Conservation (phyloP, 2,113 vertebrate genomes). For the Scomber japonicus region DNA sequence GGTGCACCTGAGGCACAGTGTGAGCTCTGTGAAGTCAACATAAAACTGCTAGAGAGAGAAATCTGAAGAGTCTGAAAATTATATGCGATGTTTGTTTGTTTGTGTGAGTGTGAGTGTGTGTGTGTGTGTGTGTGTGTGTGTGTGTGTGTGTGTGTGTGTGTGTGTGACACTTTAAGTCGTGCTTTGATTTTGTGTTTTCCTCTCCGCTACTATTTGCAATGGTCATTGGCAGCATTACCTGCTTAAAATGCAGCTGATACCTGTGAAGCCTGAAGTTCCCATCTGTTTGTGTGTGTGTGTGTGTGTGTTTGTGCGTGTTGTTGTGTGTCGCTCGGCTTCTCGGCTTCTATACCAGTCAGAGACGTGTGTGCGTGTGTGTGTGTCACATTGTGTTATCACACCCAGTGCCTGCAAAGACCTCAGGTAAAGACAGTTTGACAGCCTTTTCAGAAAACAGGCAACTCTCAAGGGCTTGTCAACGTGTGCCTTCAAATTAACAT, state of each 20-base stretch:
- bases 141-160: background rate
- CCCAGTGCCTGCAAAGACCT: constrained; percentile 28
- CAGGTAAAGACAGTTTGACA: constrained; percentile 59
- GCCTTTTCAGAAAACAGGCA: constrained; percentile 32
- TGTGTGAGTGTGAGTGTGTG: background rate
- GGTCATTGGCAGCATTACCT: constrained; percentile 55
- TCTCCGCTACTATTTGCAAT: background rate
- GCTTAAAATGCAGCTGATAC: constrained; percentile 64
- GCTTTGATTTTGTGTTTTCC: constrained; percentile 40
- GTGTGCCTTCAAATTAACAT: constrained; percentile 8
- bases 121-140: background rate
- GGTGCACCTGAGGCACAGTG: constrained; percentile 40
- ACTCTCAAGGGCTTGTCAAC: constrained; percentile 42
- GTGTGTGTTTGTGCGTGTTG: background rate
- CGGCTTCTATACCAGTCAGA: no score
- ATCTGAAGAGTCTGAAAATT: background rate
- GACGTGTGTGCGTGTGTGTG: constrained; percentile 19
- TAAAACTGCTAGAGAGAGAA: constrained; percentile 30
- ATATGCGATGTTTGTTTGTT: background rate
- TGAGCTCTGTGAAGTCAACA: constrained; percentile 29
- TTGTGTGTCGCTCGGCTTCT: background rate
- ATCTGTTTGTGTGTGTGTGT: constrained; percentile 47
- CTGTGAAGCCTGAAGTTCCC: constrained; percentile 60
- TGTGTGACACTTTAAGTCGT: constrained; percentile 27
- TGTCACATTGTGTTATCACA: constrained; percentile 31